phyloP scores from a whole-genome alignment of 2,113 vertebrate species.

The Channa argus region DNA sequence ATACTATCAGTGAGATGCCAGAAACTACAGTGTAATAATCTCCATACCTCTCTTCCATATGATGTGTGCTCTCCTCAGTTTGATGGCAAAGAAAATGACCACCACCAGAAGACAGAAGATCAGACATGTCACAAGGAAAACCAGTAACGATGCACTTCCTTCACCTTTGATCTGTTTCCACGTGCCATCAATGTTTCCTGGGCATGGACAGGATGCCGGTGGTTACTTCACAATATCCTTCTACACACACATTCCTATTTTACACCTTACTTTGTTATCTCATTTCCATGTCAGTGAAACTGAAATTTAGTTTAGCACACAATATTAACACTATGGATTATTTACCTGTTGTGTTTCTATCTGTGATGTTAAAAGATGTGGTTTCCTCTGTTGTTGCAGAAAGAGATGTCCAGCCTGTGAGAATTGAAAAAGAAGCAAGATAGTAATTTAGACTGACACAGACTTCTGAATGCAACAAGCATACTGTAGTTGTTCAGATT shows the following conservation, averaged over 20 bases:
- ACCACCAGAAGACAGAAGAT: conserved; percentile 86
- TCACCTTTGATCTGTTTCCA: not conserved
- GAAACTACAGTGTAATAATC: too few relatives aligned
- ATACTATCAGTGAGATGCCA: too few relatives aligned
- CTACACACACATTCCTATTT: not conserved
- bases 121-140: conserved; percentile 87
- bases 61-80: conserved; percentile 88
- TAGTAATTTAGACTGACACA: not conserved
- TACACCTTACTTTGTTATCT: too few relatives aligned
- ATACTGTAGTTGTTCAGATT: not conserved
- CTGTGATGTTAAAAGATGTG: conserved; percentile 38
- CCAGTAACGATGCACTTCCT: conserved; percentile 77
- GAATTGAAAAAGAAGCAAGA: not conserved
- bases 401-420: conserved; percentile 34
- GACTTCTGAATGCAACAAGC: not conserved
- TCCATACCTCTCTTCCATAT: conserved; percentile 89
- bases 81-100: conserved; percentile 87
- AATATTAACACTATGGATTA: not conserved
- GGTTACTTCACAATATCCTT: not conserved
- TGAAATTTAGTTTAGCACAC: too few relatives aligned
- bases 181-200: conserved; percentile 8
- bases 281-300: too few relatives aligned
- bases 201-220: not conserved
- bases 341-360: conserved; percentile 58
- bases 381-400: conserved; percentile 39